Percentiles rank a stretch among this genome's conserved stretches.
Conservation (phyloP, 2,113 vertebrate species). For the Abramis brama region DNA sequence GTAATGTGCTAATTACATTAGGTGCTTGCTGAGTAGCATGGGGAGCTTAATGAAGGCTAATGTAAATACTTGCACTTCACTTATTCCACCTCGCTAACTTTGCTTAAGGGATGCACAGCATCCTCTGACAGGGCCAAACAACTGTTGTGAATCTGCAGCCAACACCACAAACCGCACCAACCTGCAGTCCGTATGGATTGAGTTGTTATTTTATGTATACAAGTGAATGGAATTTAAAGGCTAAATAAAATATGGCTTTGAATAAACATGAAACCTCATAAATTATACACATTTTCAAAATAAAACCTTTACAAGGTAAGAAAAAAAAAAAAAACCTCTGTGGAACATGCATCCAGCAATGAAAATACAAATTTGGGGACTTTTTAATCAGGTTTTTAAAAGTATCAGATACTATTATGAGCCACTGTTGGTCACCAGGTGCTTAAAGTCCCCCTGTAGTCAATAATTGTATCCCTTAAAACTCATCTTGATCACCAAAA, state of each 20-base stretch:
- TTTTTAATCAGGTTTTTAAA: background rate
- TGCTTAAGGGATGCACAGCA: conserved; percentile 62
- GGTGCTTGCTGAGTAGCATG: conserved; percentile 69
- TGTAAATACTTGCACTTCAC: conserved; percentile 66
- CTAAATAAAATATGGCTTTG: background rate
- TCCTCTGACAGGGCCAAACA: conserved; percentile 50
- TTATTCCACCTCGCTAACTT: conserved; percentile 69
- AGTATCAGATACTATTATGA: background rate
- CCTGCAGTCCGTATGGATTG: background rate
- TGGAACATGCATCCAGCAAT: background rate
- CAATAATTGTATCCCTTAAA: no score
- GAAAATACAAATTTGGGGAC: background rate
- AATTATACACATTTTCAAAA: background rate
- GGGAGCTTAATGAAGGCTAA: conserved; percentile 66
- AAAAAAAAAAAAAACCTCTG: background rate
- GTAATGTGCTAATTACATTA: conserved; percentile 70
- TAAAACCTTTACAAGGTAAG: background rate
- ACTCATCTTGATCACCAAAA: no score
- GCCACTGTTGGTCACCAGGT: background rate
- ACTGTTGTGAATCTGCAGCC: conserved; percentile 23
- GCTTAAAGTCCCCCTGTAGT: background rate
- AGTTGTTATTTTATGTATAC: background rate
- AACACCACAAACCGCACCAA: background rate
- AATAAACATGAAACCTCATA: background rate
- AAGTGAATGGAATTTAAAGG: background rate